Percentiles rank a stretch among this genome's conserved stretches.
Conservation (phyloP, 2,797 vertebrate species). For the Labroides dimidiatus region DNA sequence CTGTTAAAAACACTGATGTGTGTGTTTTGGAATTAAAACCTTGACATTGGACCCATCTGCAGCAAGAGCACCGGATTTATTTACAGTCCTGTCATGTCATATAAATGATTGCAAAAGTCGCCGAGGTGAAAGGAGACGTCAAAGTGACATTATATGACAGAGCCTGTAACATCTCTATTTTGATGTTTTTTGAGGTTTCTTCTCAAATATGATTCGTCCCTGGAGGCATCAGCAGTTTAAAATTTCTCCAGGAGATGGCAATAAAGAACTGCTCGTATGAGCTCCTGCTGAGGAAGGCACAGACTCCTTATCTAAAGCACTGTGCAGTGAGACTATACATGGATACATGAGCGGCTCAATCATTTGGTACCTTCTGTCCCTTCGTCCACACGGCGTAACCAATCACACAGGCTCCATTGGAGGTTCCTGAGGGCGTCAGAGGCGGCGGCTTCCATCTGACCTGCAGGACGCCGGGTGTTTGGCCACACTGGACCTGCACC, state of each 20-base stretch:
- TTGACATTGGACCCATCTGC: no score
- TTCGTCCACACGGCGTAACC: conserved; percentile 95
- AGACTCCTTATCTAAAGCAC: neutral
- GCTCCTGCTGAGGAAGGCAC: neutral
- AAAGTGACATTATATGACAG: neutral
- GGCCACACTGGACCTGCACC: conserved; percentile 88
- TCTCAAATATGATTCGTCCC: conserved; percentile 18
- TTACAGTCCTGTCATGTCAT: neutral
- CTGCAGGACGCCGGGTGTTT: conserved; percentile 86
- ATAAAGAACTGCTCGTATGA: conserved; percentile 46
- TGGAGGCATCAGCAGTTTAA: conserved; percentile 27
- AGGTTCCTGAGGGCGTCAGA: conserved; percentile 90
- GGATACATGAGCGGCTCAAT: neutral
- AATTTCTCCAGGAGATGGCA: conserved; percentile 75
- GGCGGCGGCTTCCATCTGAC: conserved; percentile 93
- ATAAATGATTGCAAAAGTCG: conserved; percentile 1
- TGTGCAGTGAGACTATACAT: conserved; percentile 5
- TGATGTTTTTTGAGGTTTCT: neutral
- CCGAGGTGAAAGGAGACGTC: conserved; percentile 1
- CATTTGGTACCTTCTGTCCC: conserved; percentile 91
- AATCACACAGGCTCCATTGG: conserved; percentile 93
- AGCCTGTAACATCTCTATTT: neutral
- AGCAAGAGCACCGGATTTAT: neutral
- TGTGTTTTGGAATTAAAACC: no score
- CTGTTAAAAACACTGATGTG: conserved; percentile 2